Evolutionary conservation across 2,888 invertebrate genomes (phyloP).

Genomic region (Melanostoma mellinum): DNA sequence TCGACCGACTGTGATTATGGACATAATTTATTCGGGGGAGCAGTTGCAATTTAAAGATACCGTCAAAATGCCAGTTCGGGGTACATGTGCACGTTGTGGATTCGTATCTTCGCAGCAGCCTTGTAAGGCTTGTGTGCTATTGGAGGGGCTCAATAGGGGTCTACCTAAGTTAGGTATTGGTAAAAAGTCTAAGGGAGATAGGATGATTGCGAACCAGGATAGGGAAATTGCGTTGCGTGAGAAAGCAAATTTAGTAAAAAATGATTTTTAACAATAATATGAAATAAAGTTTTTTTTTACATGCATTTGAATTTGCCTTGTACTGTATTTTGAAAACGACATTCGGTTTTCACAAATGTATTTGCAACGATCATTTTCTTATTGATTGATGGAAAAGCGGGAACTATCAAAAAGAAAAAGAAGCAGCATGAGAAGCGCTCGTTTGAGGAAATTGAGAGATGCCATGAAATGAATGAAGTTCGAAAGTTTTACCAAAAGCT

Average conservation of each 20-base stretch:
- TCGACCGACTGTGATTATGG: conserved; percentile 94
- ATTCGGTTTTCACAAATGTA: too few species aligned
- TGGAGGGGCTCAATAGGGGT: conserved; percentile 97
- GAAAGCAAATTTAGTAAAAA: conserved; percentile 81
- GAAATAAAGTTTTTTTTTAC: neutral
- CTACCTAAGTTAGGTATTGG: conserved; percentile 95
- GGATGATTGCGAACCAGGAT: conserved; percentile 85
- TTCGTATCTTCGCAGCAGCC: conserved; percentile 96
- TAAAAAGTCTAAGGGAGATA: conserved; percentile 91
- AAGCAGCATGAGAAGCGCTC: too few species aligned
- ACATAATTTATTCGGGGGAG: conserved; percentile 96
- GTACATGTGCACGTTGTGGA: conserved; percentile 92
- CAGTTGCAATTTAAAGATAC: conserved; percentile 91
- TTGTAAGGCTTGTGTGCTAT: conserved; percentile 97
- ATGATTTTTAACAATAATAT: conserved; percentile 79
- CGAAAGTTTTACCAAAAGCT: too few species aligned
- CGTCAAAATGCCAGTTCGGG: conserved; percentile 91
- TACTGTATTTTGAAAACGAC: neutral
- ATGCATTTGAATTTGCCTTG: neutral
- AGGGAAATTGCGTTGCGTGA: conserved; percentile 79
- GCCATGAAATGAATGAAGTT: too few species aligned
- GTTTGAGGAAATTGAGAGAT: too few species aligned
- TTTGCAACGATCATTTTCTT: too few species aligned
- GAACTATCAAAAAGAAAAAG: too few species aligned
- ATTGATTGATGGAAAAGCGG: too few species aligned